Evolutionary conservation across 2,888 invertebrate genomes (phyloP).

Genomic region (Galerucella nymphaeae): DNA sequence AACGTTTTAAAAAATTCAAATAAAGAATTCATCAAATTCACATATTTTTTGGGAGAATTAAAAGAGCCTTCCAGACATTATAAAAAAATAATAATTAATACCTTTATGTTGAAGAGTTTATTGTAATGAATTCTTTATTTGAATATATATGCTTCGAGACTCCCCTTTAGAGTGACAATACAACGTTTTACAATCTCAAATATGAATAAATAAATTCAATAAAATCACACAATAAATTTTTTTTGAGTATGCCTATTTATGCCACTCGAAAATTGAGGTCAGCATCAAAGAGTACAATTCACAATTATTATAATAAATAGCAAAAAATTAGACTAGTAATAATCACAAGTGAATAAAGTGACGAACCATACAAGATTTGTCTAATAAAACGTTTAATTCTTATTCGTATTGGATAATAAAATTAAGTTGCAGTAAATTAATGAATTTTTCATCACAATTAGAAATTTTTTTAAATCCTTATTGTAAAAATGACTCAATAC

Average conservation of each 20-base stretch:
- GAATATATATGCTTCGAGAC: not conserved
- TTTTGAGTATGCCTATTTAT: not conserved
- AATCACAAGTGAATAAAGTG: constrained; percentile 33
- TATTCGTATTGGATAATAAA: too few relatives aligned
- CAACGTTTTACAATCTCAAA: constrained; percentile 5
- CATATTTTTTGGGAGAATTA: not conserved
- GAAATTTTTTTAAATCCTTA: too few relatives aligned
- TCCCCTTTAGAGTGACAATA: constrained; percentile 1
- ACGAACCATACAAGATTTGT: constrained; percentile 1
- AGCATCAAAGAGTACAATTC: constrained; percentile 12
- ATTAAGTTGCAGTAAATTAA: too few relatives aligned
- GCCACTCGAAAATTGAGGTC: not conserved
- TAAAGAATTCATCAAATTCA: constrained; percentile 11
- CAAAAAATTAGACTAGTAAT: constrained; percentile 39
- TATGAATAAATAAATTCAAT: constrained; percentile 12
- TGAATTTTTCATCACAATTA: too few relatives aligned
- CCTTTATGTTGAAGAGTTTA: not conserved
- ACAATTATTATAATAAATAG: constrained; percentile 37
- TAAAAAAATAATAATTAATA: too few relatives aligned
- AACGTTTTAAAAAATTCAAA: not conserved
- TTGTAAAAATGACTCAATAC: too few relatives aligned
- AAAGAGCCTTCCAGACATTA: too few relatives aligned
- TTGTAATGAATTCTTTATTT: constrained; percentile 9
- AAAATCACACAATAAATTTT: constrained; percentile 8
- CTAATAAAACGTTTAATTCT: not conserved